Conservation (phyloP, 37 sponge, comb jelly and placozoan species). For the Beroe forskalii region DNA sequence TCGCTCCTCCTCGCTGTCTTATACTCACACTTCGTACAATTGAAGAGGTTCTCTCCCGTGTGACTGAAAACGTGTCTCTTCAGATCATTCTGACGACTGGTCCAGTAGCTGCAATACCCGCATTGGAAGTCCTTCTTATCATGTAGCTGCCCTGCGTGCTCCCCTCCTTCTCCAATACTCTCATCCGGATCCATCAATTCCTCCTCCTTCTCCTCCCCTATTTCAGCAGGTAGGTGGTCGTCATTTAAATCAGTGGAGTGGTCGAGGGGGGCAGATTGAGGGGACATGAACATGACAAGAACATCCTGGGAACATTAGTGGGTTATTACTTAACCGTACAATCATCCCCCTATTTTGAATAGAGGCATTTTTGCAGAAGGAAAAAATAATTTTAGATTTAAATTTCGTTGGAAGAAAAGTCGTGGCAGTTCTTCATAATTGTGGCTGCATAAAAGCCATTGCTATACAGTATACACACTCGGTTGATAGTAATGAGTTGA, state of each 20-base stretch:
- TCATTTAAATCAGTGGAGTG: not conserved
- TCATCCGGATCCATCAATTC: not conserved
- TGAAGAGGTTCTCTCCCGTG: slow-evolving; percentile 59
- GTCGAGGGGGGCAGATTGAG: not conserved
- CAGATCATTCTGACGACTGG: slow-evolving; percentile 33
- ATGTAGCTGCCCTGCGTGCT: not conserved
- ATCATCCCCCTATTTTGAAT: too few relatives aligned
- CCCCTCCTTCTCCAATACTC: not conserved
- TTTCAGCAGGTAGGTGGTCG: not conserved
- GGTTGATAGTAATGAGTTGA: too few relatives aligned
- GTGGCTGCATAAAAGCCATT: too few relatives aligned
- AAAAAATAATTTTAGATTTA: too few relatives aligned
- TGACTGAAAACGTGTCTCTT: slow-evolving; percentile 11
- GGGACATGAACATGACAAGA: too few relatives aligned
- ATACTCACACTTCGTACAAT: slow-evolving; percentile 37
- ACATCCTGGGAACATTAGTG: too few relatives aligned
- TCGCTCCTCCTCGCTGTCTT: slow-evolving; percentile 47
- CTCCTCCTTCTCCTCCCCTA: slow-evolving; percentile 3
- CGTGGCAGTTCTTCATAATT: too few relatives aligned
- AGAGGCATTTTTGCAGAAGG: too few relatives aligned
- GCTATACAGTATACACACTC: too few relatives aligned
- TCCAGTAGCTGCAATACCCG: slow-evolving; percentile 16
- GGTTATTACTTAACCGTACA: too few relatives aligned
- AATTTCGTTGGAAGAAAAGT: too few relatives aligned
- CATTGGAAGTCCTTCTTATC: slow-evolving; percentile 27